Conservation (phyloP, 1,140 invertebrate species). For the Scylla paramamosain region DNA sequence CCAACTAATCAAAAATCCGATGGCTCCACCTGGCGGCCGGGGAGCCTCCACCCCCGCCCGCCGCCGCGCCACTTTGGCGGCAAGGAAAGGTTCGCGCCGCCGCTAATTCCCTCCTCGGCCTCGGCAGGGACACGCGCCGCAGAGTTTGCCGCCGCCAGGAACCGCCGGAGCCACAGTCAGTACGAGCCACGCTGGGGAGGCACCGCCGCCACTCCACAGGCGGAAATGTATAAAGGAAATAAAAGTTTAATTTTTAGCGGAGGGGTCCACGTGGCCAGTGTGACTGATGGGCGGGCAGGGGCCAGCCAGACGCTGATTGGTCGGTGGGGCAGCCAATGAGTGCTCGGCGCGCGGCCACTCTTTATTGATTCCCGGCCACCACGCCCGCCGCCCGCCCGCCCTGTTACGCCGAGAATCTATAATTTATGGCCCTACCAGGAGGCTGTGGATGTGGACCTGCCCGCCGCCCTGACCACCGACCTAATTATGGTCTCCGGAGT, state of each 20-base stretch:
- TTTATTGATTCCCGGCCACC: conserved; percentile 74
- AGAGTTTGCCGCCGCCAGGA: background rate
- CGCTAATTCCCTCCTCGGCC: background rate
- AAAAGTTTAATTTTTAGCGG: conserved; percentile 43
- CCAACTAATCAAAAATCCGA: conserved; percentile 75
- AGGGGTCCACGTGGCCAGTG: conserved; percentile 70
- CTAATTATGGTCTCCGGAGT: conserved; percentile 58
- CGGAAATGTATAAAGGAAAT: conserved; percentile 36
- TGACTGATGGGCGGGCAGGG: conserved; percentile 74
- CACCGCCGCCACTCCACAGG: background rate
- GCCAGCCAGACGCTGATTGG: conserved; percentile 71
- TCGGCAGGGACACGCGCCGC: background rate
- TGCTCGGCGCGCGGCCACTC: conserved; percentile 70
- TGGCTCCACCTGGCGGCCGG: conserved; percentile 68
- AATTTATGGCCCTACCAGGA: conserved; percentile 69
- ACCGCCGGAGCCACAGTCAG: background rate
- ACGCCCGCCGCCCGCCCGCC: conserved; percentile 60
- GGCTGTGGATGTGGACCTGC: conserved; percentile 52
- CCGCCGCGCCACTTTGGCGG: conserved; percentile 55
- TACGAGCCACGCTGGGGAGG: background rate
- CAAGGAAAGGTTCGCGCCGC: conserved; percentile 45
- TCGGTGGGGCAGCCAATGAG: conserved; percentile 70
- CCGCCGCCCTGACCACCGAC: conserved; percentile 58
- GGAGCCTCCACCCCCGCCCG: conserved; percentile 42
- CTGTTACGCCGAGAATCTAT: conserved; percentile 70